These are phyloP conservation scores for Philypnodon macrostomus DNA, from an alignment of 2,797 vertebrate genomes.

Conservation along the genomic window DNA sequence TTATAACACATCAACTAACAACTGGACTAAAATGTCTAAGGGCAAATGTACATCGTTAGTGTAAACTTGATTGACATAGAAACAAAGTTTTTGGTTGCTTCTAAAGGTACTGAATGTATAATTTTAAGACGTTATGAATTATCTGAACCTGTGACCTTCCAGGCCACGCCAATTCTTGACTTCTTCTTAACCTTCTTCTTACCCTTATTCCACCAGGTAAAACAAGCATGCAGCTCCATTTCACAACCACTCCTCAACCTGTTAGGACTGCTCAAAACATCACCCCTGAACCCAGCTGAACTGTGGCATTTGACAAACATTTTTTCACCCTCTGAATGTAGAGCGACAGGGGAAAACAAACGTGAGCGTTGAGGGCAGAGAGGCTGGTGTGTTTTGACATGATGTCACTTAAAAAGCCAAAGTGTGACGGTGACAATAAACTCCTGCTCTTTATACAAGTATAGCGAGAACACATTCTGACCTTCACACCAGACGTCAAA, in stretches of 20 bases:
- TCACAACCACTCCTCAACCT: slow-evolving; percentile 38
- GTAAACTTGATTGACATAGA: too few relatives aligned
- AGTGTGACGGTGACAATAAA: slow-evolving; percentile 69
- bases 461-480: slow-evolving; percentile 71
- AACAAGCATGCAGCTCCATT: slow-evolving; percentile 55
- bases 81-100: too few relatives aligned
- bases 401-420: slow-evolving; percentile 68
- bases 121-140: too few relatives aligned
- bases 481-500: slow-evolving; percentile 63
- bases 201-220: slow-evolving; percentile 37
- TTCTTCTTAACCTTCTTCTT: slow-evolving; percentile 1
- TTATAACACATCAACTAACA: too few relatives aligned
- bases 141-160: slow-evolving; percentile 26
- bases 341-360: slow-evolving; percentile 72
- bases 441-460: slow-evolving; percentile 46
- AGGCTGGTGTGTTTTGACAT: slow-evolving; percentile 69
- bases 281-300: slow-evolving; percentile 27
- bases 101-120: too few relatives aligned
- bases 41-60: too few relatives aligned
- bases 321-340: slow-evolving; percentile 59
- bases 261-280: slow-evolving; percentile 57
- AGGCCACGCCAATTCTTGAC: slow-evolving; percentile 21
- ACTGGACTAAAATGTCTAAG: too few relatives aligned
- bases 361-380: slow-evolving; percentile 19
- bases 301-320: slow-evolving; percentile 65